Conservation (phyloP, 2,113 vertebrate species). For the Rousettus leschenaultii region DNA sequence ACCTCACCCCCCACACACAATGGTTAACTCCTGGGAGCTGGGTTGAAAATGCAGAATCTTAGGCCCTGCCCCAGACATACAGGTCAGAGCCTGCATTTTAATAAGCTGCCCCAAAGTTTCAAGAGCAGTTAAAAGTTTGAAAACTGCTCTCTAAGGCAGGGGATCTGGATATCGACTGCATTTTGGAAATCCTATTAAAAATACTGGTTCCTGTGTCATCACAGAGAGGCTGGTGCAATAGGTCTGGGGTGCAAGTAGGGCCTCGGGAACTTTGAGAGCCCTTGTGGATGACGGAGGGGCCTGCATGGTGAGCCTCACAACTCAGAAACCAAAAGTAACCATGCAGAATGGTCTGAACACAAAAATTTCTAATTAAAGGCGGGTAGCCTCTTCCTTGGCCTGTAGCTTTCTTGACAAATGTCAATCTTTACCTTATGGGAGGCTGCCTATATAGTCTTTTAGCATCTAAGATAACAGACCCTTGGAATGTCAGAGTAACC, state of each 20-base stretch:
- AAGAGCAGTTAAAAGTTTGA: neutral
- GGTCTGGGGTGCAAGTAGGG: neutral
- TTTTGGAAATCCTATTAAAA: neutral
- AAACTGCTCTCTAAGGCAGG: neutral
- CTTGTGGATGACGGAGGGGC: no score
- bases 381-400: no score
- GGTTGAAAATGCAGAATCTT: neutral
- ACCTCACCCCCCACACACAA: neutral
- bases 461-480: no score
- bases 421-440: no score
- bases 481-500: no score
- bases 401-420: no score
- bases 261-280: neutral
- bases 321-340: no score
- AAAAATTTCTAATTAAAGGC: no score
- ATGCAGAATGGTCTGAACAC: no score
- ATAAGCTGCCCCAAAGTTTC: neutral
- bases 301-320: no score
- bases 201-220: neutral
- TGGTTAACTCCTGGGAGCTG: neutral
- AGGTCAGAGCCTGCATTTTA: neutral
- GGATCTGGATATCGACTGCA: neutral
- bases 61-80: neutral
- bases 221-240: neutral
- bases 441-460: no score